Base-by-base conservation (phyloP, 2,113 vertebrate genomes). In the Castor canadensis region DNA sequence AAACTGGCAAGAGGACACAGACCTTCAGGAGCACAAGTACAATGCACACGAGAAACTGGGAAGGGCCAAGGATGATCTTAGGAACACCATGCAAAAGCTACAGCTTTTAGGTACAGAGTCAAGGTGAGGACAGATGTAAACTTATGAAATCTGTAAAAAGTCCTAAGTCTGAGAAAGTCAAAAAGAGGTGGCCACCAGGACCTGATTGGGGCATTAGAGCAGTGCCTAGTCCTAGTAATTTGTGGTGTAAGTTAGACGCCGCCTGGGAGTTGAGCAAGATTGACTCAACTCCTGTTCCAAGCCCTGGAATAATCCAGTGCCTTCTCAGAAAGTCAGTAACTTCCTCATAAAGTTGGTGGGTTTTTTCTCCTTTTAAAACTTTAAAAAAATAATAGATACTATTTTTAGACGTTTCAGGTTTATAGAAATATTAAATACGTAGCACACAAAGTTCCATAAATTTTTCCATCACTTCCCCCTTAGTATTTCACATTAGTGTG, bases 21-120 rank as follows among this genome's bases (percentile, higher is more conserved):
- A 28, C 22, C 19, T 56, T 43, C 71, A 47, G 81, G 24, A 15
- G 13, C 0, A 0, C 28, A 43, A 30, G 47, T 30, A 38, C 81
- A 12, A 4, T 0, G 9, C 69, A n/a, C 15, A 6, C 43, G 2
- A 8, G n/a, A 6, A 54, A 32, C 15, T 6, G n/a, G 3, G 3
- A 32, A 0, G 38, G 9, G 9, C 15, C 13, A 16, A 22, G n/a
- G 1, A 8, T 2, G 76, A 4, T 30, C 22, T 52, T 13, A 8
- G 5, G 58, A 11, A 45, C n/a, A 1, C 11, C 0, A 16, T 8
- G 45, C 26, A 9, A 3, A 19, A 26, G 4, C 49, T 6, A 4
- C 69, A 26, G 8, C 62, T 38, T 20, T 22, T 20, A n/a, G 16
- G 62, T 9, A 1, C 2, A 4, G 13, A 3, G 38, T 38, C 75